Percentiles rank a stretch among this genome's conserved stretches.
Evolutionary conservation across 1,140 invertebrate species (phyloP).

Genomic region (Anoplophora glabripennis): DNA sequence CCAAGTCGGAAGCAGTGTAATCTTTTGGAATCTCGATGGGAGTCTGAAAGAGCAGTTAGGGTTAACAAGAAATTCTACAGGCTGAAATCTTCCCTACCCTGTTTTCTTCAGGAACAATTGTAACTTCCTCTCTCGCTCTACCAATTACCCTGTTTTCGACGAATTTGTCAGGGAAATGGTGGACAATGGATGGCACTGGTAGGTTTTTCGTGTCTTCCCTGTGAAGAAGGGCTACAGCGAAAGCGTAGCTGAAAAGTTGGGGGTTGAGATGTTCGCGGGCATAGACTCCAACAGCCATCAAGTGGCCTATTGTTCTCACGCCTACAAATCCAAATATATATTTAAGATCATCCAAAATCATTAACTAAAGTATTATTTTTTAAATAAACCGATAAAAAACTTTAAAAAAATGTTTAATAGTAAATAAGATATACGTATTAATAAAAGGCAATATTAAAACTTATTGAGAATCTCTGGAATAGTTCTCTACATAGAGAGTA

Average conservation of each 20-base stretch:
- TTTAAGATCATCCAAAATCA: neutral
- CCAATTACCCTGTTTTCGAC: conserved; percentile 67
- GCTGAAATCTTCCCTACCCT: conserved; percentile 53
- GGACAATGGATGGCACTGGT: conserved; percentile 61
- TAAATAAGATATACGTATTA: too few species aligned
- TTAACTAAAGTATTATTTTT: too few species aligned
- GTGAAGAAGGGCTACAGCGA: conserved; percentile 48
- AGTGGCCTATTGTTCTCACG: conserved; percentile 34
- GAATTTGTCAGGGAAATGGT: conserved; percentile 74
- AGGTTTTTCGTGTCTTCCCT: conserved; percentile 28
- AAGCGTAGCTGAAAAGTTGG: conserved; percentile 48
- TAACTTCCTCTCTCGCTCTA: conserved; percentile 62
- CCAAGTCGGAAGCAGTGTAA: conserved; percentile 63
- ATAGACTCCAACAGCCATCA: conserved; percentile 43
- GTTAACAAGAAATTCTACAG: neutral
- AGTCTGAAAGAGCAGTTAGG: conserved; percentile 21
- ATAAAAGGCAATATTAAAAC: too few species aligned
- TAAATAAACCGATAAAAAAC: too few species aligned
- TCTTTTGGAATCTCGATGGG: conserved; percentile 62
- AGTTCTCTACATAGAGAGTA: too few species aligned
- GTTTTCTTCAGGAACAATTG: conserved; percentile 57
- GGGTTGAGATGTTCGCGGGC: conserved; percentile 47
- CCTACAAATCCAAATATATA: conserved; percentile 20
- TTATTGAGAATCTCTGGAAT: too few species aligned
- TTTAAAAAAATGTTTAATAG: too few species aligned